Percentiles rank a stretch among this genome's conserved stretches.
Conservation (phyloP, 1,140 invertebrate species). For the Sycophaga agraensis region DNA sequence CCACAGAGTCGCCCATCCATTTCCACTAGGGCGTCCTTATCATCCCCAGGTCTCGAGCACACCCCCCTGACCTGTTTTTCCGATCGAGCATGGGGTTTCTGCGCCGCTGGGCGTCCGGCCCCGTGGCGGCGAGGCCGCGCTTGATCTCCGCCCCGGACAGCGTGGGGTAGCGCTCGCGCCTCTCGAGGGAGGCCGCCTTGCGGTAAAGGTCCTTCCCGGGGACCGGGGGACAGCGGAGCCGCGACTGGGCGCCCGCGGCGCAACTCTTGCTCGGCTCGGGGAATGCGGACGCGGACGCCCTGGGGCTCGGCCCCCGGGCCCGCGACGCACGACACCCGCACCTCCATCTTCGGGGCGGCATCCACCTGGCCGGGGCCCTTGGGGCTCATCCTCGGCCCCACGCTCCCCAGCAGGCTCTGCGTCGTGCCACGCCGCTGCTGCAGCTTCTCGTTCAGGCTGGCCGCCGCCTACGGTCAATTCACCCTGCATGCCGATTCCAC, state of each 20-base stretch:
- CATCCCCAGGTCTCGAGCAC: too few relatives aligned
- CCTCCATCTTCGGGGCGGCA: constrained; percentile 45
- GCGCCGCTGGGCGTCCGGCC: constrained; percentile 3
- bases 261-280: constrained; percentile 39
- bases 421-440: constrained; percentile 47
- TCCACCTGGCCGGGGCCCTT: constrained; percentile 45
- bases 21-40: too few relatives aligned
- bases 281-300: constrained; percentile 49
- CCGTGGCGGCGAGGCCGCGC: constrained; percentile 32
- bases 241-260: not conserved
- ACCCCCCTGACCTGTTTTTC: constrained; percentile 26
- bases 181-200: constrained; percentile 45
- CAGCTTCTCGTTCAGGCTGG: constrained; percentile 45
- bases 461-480: too few relatives aligned
- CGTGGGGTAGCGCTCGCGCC: constrained; percentile 50
- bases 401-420: constrained; percentile 35
- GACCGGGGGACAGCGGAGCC: constrained; percentile 45
- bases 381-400: constrained; percentile 43
- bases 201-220: constrained; percentile 52
- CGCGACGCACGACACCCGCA: constrained; percentile 48
- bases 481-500: too few relatives aligned
- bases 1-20: constrained; percentile 7
- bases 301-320: constrained; percentile 48
- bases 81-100: constrained; percentile 39
- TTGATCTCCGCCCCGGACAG: constrained; percentile 52